Evolutionary conservation across 2,888 invertebrate genomes (phyloP), one percentile per base, ranked within the genome.

Genomic region (Stenodema calcarata): DNA sequence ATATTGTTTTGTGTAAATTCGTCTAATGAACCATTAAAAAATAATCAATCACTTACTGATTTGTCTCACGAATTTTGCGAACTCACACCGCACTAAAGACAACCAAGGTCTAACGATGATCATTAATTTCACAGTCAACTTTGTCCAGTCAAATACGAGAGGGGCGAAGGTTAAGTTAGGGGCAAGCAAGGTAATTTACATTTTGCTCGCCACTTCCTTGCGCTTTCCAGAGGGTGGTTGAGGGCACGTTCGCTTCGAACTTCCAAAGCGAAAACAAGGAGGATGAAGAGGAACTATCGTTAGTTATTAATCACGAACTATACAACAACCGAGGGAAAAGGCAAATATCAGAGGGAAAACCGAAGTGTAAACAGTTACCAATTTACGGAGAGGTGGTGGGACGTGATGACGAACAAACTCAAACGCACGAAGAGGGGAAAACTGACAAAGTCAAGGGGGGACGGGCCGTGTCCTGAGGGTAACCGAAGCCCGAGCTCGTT

Each of bases 181-280:
- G 42, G 84, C 84, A 84, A 84, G 73, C 84, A 84, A 84, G 84
- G 73, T 84, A 84, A 84, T 84, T 84, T 84, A 84, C 84, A 73
- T 84, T 84, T 75, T 16, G 84, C 73, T 62, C 44, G 75, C 84
- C 84, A 84, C 73, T 84, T 84, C 73, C 47, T 73, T 28, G 9
- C 27, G 47, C 7, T 62, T 62, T 62, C 62, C 23, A 62, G 23
- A 23, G 62, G 23, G 62, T 62, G 62, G 27, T 23, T 11, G 62
- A 23, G 62, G 7, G 23, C 62, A 62, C 62, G 23, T 23, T 62
- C 70, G 76, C 76, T 30, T 41, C 35, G 35, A 35, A 35, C 2
- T 7, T 35, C 62, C 11, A 23, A 62, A 62, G 23, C 23, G 35
- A 3, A 62, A 62, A 62, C 62, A 62, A 62, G 62, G 23, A 62